Conservation (phyloP, 2,797 vertebrate species). For the Cyprinodon diabolis region DNA sequence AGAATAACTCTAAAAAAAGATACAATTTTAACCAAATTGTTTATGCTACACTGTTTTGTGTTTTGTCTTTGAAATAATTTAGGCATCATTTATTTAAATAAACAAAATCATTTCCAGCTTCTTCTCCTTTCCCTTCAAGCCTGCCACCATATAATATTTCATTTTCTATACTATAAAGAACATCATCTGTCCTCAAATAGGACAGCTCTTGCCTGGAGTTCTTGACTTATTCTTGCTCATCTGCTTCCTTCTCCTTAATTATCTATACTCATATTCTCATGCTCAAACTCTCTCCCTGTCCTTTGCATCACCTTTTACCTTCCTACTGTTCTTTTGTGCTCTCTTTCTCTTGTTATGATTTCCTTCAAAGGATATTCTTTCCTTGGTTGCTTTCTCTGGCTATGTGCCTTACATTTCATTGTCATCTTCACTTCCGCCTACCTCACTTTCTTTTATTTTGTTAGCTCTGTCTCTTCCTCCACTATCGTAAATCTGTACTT, state of each 20-base stretch:
- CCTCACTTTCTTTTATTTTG: constrained; percentile 16
- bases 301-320: constrained; percentile 11
- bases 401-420: constrained; percentile 1
- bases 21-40: not conserved
- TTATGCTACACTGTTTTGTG: not conserved
- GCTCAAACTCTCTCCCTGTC: constrained; percentile 37
- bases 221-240: constrained; percentile 16
- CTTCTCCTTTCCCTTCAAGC: not conserved
- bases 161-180: constrained; percentile 26
- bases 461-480: constrained; percentile 7
- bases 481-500: not conserved
- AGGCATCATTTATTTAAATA: not conserved
- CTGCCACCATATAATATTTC: constrained; percentile 14
- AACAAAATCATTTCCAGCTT: not conserved
- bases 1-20: not conserved
- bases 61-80: not conserved
- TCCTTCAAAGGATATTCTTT: not conserved
- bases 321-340: constrained; percentile 10
- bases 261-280: constrained; percentile 27
- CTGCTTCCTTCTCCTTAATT: constrained; percentile 15
- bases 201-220: constrained; percentile 29
- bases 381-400: constrained; percentile 5
- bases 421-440: constrained; percentile 5
- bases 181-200: constrained; percentile 26
- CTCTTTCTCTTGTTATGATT: constrained; percentile 8